phyloP scores from a whole-genome alignment of 1,140 invertebrate species.

The Colletes gigas region DNA sequence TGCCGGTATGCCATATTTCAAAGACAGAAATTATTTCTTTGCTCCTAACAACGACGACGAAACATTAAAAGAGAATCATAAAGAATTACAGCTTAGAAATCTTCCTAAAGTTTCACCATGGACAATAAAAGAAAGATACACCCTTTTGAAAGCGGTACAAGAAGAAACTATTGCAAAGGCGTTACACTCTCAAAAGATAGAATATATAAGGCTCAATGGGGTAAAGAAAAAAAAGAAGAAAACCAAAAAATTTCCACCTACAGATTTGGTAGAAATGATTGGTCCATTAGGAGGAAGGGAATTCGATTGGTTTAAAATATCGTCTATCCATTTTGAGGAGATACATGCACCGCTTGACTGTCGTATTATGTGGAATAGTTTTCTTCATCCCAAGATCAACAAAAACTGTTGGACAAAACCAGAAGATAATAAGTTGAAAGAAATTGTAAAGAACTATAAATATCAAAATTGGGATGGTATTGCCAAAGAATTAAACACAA shows the following conservation, averaged over 20 bases:
- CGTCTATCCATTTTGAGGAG: constrained; percentile 75
- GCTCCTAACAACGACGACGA: constrained; percentile 75
- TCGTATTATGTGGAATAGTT: constrained; percentile 85
- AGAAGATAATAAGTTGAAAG: constrained; percentile 82
- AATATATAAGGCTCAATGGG: not conserved
- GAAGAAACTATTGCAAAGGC: constrained; percentile 55
- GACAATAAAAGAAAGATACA: constrained; percentile 71
- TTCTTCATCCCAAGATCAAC: constrained; percentile 85
- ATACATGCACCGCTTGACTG: constrained; percentile 82
- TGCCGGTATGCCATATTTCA: constrained; percentile 80
- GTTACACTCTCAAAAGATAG: constrained; percentile 16
- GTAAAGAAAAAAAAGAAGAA: not conserved
- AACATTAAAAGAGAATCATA: constrained; percentile 69
- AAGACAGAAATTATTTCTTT: constrained; percentile 73
- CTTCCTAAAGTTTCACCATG: constrained; percentile 69
- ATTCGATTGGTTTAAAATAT: constrained; percentile 81
- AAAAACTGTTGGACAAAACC: constrained; percentile 82
- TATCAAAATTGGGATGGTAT: constrained; percentile 85
- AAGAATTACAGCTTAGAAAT: constrained; percentile 72
- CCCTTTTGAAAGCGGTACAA: constrained; percentile 67
- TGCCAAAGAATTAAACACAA: constrained; percentile 81
- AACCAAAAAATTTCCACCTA: constrained; percentile 45
- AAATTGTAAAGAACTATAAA: constrained; percentile 78
- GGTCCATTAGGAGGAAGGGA: constrained; percentile 65
- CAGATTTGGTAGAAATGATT: constrained; percentile 65